A percentile compares a stretch with the other conserved stretches of the same genome.
These are phyloP conservation scores for Myopa testacea DNA, from an alignment of 2,888 invertebrate genomes.

Conservation along the genomic window DNA sequence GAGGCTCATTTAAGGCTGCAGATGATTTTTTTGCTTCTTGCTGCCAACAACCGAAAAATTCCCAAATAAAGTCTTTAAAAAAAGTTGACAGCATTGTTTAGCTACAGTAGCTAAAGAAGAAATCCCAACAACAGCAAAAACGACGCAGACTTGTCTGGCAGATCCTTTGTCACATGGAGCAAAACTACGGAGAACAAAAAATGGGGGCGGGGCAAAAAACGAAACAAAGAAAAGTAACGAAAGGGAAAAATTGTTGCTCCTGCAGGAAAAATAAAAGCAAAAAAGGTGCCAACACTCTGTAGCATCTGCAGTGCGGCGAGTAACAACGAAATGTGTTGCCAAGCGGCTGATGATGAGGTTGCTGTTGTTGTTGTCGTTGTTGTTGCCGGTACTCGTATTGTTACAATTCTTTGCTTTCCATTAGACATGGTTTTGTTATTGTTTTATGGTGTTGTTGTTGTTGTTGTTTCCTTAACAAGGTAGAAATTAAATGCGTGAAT, in stretches of 20 bases:
- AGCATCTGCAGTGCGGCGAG: neutral
- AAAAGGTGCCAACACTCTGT: conserved; percentile 26
- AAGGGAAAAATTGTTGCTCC: neutral
- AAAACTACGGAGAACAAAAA: neutral
- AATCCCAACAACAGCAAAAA: conserved; percentile 8
- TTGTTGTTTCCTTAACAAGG: conserved; percentile 26
- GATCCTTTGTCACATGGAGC: conserved; percentile 32
- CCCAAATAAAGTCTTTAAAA: conserved; percentile 16
- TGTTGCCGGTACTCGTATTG: neutral
- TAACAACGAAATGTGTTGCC: neutral
- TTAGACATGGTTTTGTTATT: neutral
- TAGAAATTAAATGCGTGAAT: conserved; percentile 35
- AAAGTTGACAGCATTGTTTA: conserved; percentile 37
- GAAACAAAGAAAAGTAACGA: neutral
- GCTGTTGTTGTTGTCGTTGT: neutral
- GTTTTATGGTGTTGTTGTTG: neutral
- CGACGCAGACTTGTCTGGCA: conserved; percentile 27
- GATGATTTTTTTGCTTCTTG: neutral
- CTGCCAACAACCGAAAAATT: conserved; percentile 17
- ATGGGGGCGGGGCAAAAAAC: neutral
- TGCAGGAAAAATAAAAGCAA: conserved; percentile 13
- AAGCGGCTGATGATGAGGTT: neutral
- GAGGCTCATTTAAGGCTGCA: neutral
- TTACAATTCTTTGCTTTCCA: neutral
- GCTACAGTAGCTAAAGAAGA: conserved; percentile 11